phyloP scores from a whole-genome alignment of 2,888 invertebrate species.

The Eutolmus rufibarbis region DNA sequence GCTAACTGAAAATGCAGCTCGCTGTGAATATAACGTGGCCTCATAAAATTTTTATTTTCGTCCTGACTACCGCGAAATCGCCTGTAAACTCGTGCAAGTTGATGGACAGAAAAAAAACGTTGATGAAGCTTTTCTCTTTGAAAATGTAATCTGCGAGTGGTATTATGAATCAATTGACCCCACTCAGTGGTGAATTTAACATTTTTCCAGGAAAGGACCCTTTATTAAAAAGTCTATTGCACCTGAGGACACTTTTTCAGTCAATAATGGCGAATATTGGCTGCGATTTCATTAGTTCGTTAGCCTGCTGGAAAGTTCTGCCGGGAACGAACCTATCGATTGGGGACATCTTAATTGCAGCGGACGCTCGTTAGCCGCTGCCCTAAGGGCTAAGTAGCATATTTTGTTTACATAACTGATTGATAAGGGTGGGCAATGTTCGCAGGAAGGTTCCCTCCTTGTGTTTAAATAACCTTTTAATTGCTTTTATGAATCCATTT shows the following conservation, averaged over 20 bases:
- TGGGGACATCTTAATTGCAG: conserved; percentile 20
- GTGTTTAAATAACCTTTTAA: conserved; percentile 11
- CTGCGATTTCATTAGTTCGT: background rate
- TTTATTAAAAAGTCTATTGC: background rate
- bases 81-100: background rate
- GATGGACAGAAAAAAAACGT: background rate
- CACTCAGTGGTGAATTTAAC: background rate
- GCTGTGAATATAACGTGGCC: background rate
- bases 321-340: background rate
- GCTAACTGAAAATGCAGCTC: background rate
- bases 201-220: background rate
- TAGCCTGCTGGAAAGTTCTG: background rate
- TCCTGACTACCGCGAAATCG: background rate
- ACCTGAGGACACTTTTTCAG: background rate
- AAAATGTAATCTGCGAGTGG: background rate
- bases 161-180: background rate
- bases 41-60: background rate
- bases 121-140: background rate
- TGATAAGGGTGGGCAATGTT: background rate
- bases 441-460: background rate
- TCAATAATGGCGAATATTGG: background rate
- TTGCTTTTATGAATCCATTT: conserved; percentile 16
- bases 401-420: conserved; percentile 17
- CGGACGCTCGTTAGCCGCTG: background rate
- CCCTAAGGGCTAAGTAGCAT: conserved; percentile 2